These are phyloP conservation scores for Drosophila flavopinicola DNA, from an alignment of 2,888 invertebrate genomes.

Conservation along the genomic window DNA sequence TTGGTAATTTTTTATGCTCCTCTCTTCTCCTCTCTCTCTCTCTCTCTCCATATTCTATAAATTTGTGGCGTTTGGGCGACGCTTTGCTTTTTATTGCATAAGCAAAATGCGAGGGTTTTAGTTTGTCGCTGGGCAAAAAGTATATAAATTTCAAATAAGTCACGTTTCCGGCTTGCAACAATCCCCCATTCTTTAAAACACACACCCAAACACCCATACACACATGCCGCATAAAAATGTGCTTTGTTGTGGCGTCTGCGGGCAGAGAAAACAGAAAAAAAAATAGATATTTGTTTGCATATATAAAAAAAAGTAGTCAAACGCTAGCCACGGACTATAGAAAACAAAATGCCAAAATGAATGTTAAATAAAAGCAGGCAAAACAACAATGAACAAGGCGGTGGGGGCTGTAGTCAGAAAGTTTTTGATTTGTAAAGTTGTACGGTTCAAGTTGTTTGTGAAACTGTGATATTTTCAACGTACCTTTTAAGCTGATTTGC, in stretches of 20 bases:
- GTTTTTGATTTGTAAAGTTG: conserved; percentile 70
- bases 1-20: background rate
- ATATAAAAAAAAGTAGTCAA: conserved; percentile 51
- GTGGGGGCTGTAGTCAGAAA: conserved; percentile 32
- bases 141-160: conserved; percentile 78
- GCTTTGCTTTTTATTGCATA: conserved; percentile 51
- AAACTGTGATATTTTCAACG: conserved; percentile 50
- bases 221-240: conserved; percentile 41
- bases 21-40: background rate
- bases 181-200: conserved; percentile 16
- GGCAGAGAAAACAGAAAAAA: conserved; percentile 40
- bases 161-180: conserved; percentile 69
- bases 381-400: conserved; percentile 30
- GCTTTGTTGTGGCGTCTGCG: conserved; percentile 75
- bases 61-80: conserved; percentile 21
- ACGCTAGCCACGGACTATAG: conserved; percentile 37
- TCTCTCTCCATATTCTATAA: conserved; percentile 17
- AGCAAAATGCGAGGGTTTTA: conserved; percentile 47
- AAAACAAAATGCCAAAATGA: conserved; percentile 59
- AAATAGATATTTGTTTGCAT: conserved; percentile 10
- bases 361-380: conserved; percentile 55
- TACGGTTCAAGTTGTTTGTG: conserved; percentile 54
- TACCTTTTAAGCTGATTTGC: conserved; percentile 74
- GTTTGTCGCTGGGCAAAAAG: conserved; percentile 64
- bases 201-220: conserved; percentile 8